Base-by-base conservation (phyloP, 2,888 invertebrate species). In the Oithona nana region DNA sequence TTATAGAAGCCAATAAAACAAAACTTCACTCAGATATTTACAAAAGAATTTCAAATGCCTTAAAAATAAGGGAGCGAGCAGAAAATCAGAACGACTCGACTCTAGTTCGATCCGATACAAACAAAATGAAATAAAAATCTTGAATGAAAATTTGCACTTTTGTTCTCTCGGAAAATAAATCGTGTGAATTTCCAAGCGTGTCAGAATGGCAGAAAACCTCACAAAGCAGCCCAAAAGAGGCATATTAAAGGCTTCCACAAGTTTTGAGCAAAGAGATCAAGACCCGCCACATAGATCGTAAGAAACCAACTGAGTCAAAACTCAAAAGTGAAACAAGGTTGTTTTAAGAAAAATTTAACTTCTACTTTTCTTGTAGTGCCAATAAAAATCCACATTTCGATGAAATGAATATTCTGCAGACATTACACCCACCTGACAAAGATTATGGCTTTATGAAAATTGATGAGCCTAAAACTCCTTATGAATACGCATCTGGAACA, bases 401-500 rank as follows among this genome's bases (percentile, higher is more conserved):
- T 75, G 98, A 98, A 77, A 88, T 94, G 83, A 98, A 98, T 76
- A 97, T 98, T 67, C 80, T 97, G 69, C 94, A 93, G 67, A 98
- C 98, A 1, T 83, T 93, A 70, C 98, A 98, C 77, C 98, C 98
- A 51, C 80, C 87, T 26, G 92, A 92, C 73, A 99, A 98, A 76
- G 97, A 97, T 75, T 98, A 99, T 75, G 98, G 98, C 8, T 93
- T 93, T 71, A 97, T 97, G 94, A 98, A 97, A 76, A 83, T 87
- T 66, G 88, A 92, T 70, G 98, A 98, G 75, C 97, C 98, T 1
- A 95, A 95, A 75, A 98, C 98, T 28, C 98, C 98, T 0, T 88
- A 80, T 69, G 81, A 81, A 72, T 81, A 80, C 66, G 73, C 72
- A 63, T 71, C 72, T 56, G 76, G 75, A 52, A 69, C 70, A 24